A percentile compares a stretch with the other conserved stretches of the same genome.
These are phyloP conservation scores for Notolepis coatsorum DNA, from an alignment of 2,797 vertebrate species.

Conservation along the genomic window DNA sequence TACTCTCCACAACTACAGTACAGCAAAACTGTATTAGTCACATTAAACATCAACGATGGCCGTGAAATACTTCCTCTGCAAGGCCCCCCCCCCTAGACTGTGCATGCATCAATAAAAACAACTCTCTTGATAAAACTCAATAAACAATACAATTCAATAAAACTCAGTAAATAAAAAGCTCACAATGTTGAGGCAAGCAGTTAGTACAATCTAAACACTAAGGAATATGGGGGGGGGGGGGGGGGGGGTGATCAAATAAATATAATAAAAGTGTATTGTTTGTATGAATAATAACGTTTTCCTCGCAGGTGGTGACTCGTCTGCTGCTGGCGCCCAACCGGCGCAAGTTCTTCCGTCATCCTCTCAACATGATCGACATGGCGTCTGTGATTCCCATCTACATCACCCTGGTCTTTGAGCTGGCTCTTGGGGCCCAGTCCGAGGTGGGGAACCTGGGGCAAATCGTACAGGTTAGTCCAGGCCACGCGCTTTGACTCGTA, in stretches of 20 bases:
- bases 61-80: no score
- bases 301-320: conserved; percentile 83
- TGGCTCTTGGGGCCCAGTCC: conserved; percentile 80
- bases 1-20: no score
- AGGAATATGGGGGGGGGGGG: no score
- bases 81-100: no score
- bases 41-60: no score
- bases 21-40: no score
- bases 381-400: conserved; percentile 95
- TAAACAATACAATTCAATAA: not conserved
- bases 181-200: no score
- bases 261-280: not conserved
- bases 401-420: conserved; percentile 89
- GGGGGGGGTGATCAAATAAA: no score
- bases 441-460: conserved; percentile 91
- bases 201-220: no score
- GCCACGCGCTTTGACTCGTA: no score
- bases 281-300: not conserved
- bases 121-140: not conserved
- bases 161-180: no score
- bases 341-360: conserved; percentile 92
- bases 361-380: conserved; percentile 95
- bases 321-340: conserved; percentile 92
- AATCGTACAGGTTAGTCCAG: conserved; percentile 87
- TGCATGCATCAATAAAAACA: no score